These are phyloP conservation scores for Listronotus bonariensis DNA, from an alignment of 1,140 invertebrate species.

Conservation along the genomic window DNA sequence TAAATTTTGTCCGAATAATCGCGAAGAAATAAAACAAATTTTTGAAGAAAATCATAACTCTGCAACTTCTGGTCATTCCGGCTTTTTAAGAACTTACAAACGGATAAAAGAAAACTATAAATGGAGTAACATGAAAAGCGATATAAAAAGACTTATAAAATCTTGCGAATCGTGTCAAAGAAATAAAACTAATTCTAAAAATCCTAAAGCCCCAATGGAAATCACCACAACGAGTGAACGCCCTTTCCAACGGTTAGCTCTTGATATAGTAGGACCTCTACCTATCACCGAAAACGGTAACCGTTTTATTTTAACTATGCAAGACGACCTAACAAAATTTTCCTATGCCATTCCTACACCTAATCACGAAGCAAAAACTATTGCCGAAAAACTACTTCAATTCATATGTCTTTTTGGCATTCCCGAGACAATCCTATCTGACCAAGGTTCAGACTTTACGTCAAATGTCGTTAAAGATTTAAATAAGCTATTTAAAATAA, in stretches of 20 bases:
- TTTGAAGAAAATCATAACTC: slow-evolving; percentile 50
- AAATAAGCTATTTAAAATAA: not conserved
- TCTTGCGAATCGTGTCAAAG: slow-evolving; percentile 45
- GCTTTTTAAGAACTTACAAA: slow-evolving; percentile 42
- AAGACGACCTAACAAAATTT: slow-evolving; percentile 52
- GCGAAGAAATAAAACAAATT: slow-evolving; percentile 49
- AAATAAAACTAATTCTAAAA: slow-evolving; percentile 45
- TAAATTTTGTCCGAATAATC: slow-evolving; percentile 2
- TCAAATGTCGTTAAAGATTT: not conserved
- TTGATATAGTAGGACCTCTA: slow-evolving; percentile 51
- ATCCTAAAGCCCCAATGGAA: slow-evolving; percentile 44
- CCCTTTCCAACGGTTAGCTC: slow-evolving; percentile 42
- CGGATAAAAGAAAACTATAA: slow-evolving; percentile 51
- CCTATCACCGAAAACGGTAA: slow-evolving; percentile 39
- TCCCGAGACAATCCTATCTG: too few relatives aligned
- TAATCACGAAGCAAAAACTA: slow-evolving; percentile 47
- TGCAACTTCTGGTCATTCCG: slow-evolving; percentile 45
- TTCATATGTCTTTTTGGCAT: too few relatives aligned
- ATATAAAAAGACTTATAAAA: slow-evolving; percentile 50
- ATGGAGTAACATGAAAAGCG: slow-evolving; percentile 52
- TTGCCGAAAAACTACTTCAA: slow-evolving; percentile 35
- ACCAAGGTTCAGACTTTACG: too few relatives aligned
- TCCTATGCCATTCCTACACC: slow-evolving; percentile 41
- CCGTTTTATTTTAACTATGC: slow-evolving; percentile 47
- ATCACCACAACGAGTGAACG: slow-evolving; percentile 46